phyloP scores from a whole-genome alignment of 2,113 vertebrate species.

The Passer montanus region DNA sequence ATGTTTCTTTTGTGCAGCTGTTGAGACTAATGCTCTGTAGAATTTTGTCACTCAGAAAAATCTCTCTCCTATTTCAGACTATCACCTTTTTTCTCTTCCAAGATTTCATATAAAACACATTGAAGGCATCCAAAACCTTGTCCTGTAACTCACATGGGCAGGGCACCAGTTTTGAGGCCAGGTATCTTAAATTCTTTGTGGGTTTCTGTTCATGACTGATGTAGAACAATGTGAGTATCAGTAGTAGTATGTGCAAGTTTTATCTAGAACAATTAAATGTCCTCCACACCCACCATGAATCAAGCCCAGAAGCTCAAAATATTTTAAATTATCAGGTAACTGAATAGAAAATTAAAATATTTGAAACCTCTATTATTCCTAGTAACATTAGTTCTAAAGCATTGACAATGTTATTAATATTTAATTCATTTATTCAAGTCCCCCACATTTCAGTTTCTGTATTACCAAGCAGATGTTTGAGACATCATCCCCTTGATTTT shows the following conservation, averaged over 20 bases:
- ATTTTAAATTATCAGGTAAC: not conserved
- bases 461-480: not conserved
- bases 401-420: not conserved
- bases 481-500: fast-evolving
- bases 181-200: not conserved
- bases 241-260: not conserved
- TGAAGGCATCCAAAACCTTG: not conserved
- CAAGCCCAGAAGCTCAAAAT: not conserved
- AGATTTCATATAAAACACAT: not conserved
- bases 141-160: not conserved
- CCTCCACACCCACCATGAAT: not conserved
- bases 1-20: not conserved
- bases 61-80: not conserved
- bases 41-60: not conserved
- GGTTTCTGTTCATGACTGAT: not conserved
- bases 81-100: not conserved
- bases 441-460: not conserved
- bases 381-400: not conserved
- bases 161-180: not conserved
- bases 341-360: not conserved
- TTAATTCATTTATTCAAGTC: not conserved
- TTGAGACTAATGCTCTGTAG: not conserved
- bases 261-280: not conserved
- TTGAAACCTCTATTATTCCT: not conserved
- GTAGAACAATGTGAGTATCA: not conserved